These are phyloP conservation scores for Chrysaora quinquecirrha DNA, from an alignment of 30 jellyfish, hydroid and myxozoan genomes.

Conservation along the genomic window DNA sequence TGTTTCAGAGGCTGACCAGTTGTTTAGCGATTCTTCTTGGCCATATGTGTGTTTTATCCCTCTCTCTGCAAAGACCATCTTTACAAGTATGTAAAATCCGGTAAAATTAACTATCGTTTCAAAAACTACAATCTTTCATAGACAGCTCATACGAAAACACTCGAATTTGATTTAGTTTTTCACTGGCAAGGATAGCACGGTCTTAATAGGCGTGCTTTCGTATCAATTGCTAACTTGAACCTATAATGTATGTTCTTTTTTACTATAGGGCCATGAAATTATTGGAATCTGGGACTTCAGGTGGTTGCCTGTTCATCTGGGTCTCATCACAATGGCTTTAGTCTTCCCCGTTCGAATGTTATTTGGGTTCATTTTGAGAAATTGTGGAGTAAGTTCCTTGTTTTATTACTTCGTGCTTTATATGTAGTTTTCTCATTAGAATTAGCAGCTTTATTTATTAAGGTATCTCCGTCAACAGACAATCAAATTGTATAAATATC, in stretches of 20 bases:
- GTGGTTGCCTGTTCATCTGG: background rate
- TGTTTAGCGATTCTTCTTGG: background rate
- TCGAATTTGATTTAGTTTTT: too few species aligned
- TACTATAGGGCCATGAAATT: slow-evolving; percentile 6
- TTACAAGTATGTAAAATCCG: background rate
- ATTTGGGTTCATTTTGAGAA: slow-evolving; percentile 26
- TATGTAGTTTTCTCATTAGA: too few species aligned
- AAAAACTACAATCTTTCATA: too few species aligned
- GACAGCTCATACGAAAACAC: too few species aligned
- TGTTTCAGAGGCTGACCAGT: background rate
- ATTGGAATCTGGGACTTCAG: slow-evolving; percentile 54
- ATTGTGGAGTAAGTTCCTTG: slow-evolving; percentile 12
- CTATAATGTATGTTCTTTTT: background rate
- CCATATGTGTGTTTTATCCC: background rate
- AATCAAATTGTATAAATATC: too few species aligned
- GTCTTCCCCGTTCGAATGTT: slow-evolving; percentile 27
- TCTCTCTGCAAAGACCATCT: background rate
- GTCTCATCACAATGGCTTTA: background rate
- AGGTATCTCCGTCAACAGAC: too few species aligned
- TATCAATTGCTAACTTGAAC: too few species aligned
- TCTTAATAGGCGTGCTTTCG: too few species aligned
- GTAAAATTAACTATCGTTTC: too few species aligned
- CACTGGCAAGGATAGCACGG: too few species aligned
- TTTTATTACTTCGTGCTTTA: too few species aligned
- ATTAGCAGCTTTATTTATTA: too few species aligned